These are phyloP conservation scores for Catalaphyllia jardinei DNA, from an alignment of 64 coral and sea anemone genomes.

Conservation along the genomic window DNA sequence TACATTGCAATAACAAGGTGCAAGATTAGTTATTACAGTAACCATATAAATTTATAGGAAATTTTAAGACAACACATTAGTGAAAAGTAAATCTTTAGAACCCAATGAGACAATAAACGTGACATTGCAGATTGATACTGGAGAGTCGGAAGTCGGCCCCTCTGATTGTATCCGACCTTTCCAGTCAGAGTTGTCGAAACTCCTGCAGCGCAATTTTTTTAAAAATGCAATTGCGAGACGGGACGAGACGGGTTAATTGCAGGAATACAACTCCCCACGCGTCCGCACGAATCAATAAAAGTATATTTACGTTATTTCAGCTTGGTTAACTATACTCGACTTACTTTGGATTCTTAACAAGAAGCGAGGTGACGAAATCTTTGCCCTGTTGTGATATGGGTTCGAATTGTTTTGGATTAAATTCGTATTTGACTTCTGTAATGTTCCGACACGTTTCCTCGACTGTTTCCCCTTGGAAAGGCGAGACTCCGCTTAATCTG, in stretches of 20 bases:
- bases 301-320: too few relatives aligned
- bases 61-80: not conserved
- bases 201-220: too few relatives aligned
- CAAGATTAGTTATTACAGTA: not conserved
- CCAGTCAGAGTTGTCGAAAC: not conserved
- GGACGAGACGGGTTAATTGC: too few relatives aligned
- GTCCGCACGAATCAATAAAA: too few relatives aligned
- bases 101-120: not conserved
- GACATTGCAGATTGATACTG: not conserved
- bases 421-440: constrained; percentile 50
- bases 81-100: too few relatives aligned
- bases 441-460: constrained; percentile 87
- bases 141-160: not conserved
- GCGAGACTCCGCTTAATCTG: constrained; percentile 88
- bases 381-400: constrained; percentile 78
- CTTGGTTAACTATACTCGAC: not conserved
- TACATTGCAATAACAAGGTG: not conserved
- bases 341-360: constrained; percentile 74
- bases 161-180: not conserved
- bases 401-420: constrained; percentile 72
- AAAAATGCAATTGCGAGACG: too few relatives aligned
- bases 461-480: constrained; percentile 83
- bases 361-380: constrained; percentile 82
- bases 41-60: not conserved
- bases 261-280: too few relatives aligned